phyloP scores from a whole-genome alignment of 2,888 invertebrate genomes.

The Caenorhabditis afra region DNA sequence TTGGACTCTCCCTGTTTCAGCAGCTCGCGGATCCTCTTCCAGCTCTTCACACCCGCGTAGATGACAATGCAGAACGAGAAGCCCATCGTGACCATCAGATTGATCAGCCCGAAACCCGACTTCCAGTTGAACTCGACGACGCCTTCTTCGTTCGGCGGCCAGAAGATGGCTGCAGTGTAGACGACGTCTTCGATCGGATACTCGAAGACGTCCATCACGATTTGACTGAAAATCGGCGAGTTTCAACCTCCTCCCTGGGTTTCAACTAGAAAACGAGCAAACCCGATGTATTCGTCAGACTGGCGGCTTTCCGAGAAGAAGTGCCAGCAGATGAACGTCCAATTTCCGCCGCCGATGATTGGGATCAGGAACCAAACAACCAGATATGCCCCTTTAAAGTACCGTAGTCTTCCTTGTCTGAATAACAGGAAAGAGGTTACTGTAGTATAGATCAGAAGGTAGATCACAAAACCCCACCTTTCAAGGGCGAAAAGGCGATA shows the following conservation, averaged over 20 bases:
- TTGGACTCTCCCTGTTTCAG: conserved; percentile 17
- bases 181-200: neutral
- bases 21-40: conserved; percentile 10
- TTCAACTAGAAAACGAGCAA: too few species aligned
- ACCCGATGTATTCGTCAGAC: neutral
- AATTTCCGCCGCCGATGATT: neutral
- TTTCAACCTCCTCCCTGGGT: too few species aligned
- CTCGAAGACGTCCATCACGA: neutral
- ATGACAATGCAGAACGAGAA: conserved; percentile 4
- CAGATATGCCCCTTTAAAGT: conserved; percentile 11
- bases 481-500: conserved; percentile 39
- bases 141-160: neutral
- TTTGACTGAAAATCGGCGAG: conserved; percentile 1
- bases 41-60: conserved; percentile 3
- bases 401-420: conserved; percentile 26
- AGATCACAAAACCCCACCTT: conserved; percentile 15
- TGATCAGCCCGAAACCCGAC: neutral
- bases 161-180: neutral
- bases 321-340: neutral
- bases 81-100: neutral
- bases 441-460: neutral
- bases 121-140: neutral
- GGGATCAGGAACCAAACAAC: conserved; percentile 19
- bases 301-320: neutral
- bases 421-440: neutral